These are phyloP conservation scores for Peromyscus melanophrys DNA, from an alignment of 2,797 vertebrate species.

Conservation along the genomic window DNA sequence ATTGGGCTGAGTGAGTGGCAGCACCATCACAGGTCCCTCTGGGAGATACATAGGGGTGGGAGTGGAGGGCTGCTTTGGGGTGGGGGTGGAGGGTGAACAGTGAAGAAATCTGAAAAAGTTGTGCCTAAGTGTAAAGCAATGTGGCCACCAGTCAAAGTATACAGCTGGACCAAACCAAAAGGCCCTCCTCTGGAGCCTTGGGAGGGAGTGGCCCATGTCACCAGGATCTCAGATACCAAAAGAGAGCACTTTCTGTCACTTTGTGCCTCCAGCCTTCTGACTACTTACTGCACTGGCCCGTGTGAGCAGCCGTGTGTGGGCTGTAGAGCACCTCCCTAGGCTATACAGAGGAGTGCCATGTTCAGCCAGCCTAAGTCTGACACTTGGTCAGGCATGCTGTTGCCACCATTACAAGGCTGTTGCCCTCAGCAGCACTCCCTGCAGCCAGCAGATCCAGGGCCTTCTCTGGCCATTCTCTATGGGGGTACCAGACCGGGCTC, in stretches of 20 bases:
- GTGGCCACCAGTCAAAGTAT: background rate
- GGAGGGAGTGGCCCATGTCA: too few species aligned
- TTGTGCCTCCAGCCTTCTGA: background rate
- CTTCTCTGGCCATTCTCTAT: background rate
- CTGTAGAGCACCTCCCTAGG: background rate
- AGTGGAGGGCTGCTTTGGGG: background rate
- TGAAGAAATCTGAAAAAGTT: fast-evolving
- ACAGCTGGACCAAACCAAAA: background rate
- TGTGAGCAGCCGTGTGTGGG: background rate
- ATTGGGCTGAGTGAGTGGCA: background rate
- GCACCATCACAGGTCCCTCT: background rate
- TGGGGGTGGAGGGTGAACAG: background rate
- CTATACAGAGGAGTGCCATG: background rate
- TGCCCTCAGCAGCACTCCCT: too few species aligned
- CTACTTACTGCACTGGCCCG: background rate
- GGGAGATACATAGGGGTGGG: background rate
- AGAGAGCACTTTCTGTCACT: background rate
- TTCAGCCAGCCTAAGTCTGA: too few species aligned
- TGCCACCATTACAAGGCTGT: fast-evolving
- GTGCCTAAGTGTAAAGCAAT: fast-evolving
- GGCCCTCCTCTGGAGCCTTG: background rate
- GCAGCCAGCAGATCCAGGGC: background rate
- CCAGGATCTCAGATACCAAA: background rate
- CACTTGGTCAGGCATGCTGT: background rate
- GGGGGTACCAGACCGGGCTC: too few species aligned